Evolutionary conservation across 1,140 invertebrate species (phyloP), one percentile per base, ranked within the genome.

Genomic region (Xylocopa sonorina): DNA sequence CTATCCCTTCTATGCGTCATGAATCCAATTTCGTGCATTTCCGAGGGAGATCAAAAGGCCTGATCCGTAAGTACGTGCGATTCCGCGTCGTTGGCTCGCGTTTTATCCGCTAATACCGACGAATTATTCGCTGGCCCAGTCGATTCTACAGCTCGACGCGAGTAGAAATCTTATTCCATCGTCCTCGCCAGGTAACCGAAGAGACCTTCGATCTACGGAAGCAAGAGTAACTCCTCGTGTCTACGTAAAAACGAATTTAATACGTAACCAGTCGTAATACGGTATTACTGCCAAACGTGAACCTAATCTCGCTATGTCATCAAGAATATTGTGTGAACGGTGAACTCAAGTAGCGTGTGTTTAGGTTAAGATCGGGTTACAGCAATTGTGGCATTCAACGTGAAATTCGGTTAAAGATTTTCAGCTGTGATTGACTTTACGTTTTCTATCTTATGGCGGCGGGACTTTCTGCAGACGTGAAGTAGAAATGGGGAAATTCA

Each of bases 21-120:
- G 69, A 86, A 81, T 86, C 43, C 83, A 82, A 86, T 86, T 74
- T 60, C 64, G 50, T 63, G 71, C 68, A 57, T 75, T 74, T 72
- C 60, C 60, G 77, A 29, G 57, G 74, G 29, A 43, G 81, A 64
- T 80, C 77, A 58, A 73, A 79, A 78, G 72, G 46, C 46, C 53
- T 46, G 27, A 34, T 41, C 64, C 53, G 12, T 16, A 38, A 32
- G 16, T 46, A 34, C 53, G 16, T 18, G 51, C 21, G 24, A 69
- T 57, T 69, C 5, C 32, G n/a, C 29, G 16, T 43, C 29, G 24
- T 24, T 21, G 18, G 24, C 46, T 2, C 14, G 41, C 64, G 34
- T 68, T 48, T 48, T 38, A 58, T 18, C 34, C 43, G 24, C 43
- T 67, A 58, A 58, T 46, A 58, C 34, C 6, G 2, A 10, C 24